A percentile compares a stretch with the other conserved stretches of the same genome.
Evolutionary conservation across 2,113 vertebrate genomes (phyloP).

Genomic region (Sphyrna mokarran): DNA sequence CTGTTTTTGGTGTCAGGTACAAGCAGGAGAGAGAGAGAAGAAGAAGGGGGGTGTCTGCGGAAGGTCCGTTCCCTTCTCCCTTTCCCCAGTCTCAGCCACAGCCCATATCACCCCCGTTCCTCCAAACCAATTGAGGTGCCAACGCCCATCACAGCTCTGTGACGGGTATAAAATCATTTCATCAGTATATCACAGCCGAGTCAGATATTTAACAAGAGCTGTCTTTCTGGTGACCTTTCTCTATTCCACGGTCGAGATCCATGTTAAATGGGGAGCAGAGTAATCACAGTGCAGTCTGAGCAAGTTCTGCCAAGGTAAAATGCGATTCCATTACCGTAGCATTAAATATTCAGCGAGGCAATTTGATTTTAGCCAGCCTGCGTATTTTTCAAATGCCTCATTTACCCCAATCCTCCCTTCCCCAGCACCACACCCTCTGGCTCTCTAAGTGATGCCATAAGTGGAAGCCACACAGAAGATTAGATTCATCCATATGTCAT

Average conservation of each 20-base stretch:
- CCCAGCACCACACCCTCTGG: background rate
- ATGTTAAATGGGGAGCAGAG: slow-evolving; percentile 46
- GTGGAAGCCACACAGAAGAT: slow-evolving; percentile 29
- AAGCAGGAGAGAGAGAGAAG: slow-evolving; percentile 48
- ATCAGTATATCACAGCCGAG: slow-evolving; percentile 51
- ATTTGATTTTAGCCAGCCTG: slow-evolving; percentile 43
- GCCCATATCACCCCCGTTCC: background rate
- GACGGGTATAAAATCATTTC: slow-evolving; percentile 47
- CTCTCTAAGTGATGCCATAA: background rate
- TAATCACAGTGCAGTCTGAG: slow-evolving; percentile 48
- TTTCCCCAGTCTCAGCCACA: background rate
- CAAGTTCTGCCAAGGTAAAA: slow-evolving; percentile 46
- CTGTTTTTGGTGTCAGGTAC: slow-evolving; percentile 51
- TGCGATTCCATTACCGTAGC: slow-evolving; percentile 46
- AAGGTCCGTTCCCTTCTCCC: slow-evolving; percentile 60
- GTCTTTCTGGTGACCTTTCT: slow-evolving; percentile 49
- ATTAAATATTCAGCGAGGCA: slow-evolving; percentile 49
- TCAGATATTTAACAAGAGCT: slow-evolving; percentile 51
- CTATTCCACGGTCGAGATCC: slow-evolving; percentile 40
- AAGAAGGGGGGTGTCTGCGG: slow-evolving; percentile 51
- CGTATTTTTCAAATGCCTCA: background rate
- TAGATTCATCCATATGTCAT: slow-evolving; percentile 36
- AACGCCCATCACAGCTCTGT: slow-evolving; percentile 48
- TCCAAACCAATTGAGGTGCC: slow-evolving; percentile 45
- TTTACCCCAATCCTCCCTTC: background rate